phyloP scores from a whole-genome alignment of 2,113 vertebrate genomes.

The Osmerus mordax region DNA sequence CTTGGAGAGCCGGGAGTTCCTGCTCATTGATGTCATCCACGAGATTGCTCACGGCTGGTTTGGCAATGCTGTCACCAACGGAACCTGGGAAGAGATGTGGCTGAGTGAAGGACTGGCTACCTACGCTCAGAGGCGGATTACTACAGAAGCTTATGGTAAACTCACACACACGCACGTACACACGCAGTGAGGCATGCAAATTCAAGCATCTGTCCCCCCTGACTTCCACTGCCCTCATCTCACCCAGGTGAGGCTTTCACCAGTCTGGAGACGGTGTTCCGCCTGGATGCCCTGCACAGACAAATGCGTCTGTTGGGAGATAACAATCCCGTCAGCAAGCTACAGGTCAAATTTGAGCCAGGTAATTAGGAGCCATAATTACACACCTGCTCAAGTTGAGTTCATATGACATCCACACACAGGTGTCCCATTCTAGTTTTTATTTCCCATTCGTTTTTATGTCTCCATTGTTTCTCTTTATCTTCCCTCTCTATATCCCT shows the following conservation, averaged over 20 bases:
- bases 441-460: background rate
- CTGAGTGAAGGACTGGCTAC: conserved; percentile 95
- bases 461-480: background rate
- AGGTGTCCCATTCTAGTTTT: background rate
- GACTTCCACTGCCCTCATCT: background rate
- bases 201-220: background rate
- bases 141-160: conserved; percentile 86
- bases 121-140: conserved; percentile 93
- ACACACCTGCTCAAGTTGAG: background rate
- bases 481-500: background rate
- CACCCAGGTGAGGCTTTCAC: conserved; percentile 88
- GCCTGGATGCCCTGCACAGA: conserved; percentile 91
- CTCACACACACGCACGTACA: background rate
- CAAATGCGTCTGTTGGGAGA: conserved; percentile 94
- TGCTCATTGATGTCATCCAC: conserved; percentile 91
- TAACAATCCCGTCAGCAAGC: conserved; percentile 90
- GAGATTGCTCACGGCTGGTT: conserved; percentile 98
- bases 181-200: background rate
- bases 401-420: background rate
- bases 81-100: conserved; percentile 99
- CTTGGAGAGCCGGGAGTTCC: conserved; percentile 93
- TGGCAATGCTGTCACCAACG: conserved; percentile 94
- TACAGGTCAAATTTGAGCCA: conserved; percentile 94
- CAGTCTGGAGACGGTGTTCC: conserved; percentile 90
- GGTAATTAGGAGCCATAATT: conserved; percentile 63